Evolutionary conservation across 2,888 invertebrate species (phyloP).

Genomic region (Cyaniris semiargus): DNA sequence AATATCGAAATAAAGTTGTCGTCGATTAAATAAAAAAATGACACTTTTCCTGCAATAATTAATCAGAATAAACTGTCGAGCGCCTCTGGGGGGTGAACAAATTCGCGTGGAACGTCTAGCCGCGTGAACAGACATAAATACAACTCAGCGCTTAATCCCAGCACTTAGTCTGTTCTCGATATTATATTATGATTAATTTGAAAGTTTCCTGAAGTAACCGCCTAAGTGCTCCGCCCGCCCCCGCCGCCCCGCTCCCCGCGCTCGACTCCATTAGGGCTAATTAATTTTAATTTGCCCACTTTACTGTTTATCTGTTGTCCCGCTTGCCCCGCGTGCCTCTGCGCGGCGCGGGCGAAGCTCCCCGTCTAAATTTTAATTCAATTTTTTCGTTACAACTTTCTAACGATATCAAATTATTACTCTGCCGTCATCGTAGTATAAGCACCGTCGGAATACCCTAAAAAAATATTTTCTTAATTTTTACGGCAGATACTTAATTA

Average conservation of each 20-base stretch:
- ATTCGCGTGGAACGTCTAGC: too few species aligned
- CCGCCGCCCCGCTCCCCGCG: background rate
- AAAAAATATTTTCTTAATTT: slow-evolving; percentile 14
- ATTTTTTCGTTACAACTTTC: slow-evolving; percentile 4
- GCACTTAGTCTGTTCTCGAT: slow-evolving; percentile 17
- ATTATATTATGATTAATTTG: slow-evolving; percentile 16
- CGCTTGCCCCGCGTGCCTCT: background rate
- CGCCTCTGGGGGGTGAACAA: too few species aligned
- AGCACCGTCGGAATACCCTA: background rate
- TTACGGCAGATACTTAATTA: background rate
- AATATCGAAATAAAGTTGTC: too few species aligned
- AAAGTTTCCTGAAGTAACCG: slow-evolving; percentile 23
- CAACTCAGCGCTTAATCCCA: background rate
- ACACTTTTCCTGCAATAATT: too few species aligned
- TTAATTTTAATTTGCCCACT: slow-evolving; percentile 25
- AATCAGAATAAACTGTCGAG: too few species aligned
- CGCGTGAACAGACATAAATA: background rate
- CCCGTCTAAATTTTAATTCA: background rate
- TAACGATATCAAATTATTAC: slow-evolving; percentile 19
- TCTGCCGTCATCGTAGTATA: background rate
- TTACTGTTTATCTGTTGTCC: slow-evolving; percentile 18
- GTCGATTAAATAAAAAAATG: too few species aligned
- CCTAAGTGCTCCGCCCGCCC: background rate
- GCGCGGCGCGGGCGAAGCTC: background rate
- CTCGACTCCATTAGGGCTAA: slow-evolving; percentile 17